These are phyloP conservation scores for Sesia apiformis DNA, from an alignment of 2,888 invertebrate species.

Conservation along the genomic window DNA sequence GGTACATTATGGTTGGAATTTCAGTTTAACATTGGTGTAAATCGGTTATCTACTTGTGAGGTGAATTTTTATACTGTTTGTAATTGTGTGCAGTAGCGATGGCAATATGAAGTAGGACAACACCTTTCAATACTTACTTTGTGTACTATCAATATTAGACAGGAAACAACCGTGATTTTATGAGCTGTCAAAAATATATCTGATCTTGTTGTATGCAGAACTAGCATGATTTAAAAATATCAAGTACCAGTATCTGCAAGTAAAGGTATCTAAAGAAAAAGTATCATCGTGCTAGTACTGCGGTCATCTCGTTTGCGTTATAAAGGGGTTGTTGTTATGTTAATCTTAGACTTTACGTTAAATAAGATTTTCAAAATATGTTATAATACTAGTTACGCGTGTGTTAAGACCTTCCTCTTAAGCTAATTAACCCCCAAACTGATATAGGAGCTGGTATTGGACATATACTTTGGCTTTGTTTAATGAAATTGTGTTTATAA, in stretches of 20 bases:
- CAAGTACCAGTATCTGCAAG: neutral
- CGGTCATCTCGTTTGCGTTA: constrained; percentile 45
- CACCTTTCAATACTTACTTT: neutral
- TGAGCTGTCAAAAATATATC: too few species aligned
- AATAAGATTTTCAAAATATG: constrained; percentile 60
- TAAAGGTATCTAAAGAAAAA: neutral
- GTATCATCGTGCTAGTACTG: constrained; percentile 14
- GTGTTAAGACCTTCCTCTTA: constrained; percentile 58
- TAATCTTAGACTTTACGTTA: constrained; percentile 57
- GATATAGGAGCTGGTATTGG: constrained; percentile 55
- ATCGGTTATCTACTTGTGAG: constrained; percentile 21
- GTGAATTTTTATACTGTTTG: constrained; percentile 36
- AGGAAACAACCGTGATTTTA: too few species aligned
- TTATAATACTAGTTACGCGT: constrained; percentile 53
- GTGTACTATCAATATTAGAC: too few species aligned
- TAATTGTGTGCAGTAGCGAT: constrained; percentile 24
- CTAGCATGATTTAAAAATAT: neutral
- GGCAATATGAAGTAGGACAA: constrained; percentile 16
- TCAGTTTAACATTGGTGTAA: constrained; percentile 8
- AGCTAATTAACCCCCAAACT: constrained; percentile 56
- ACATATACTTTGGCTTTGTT: constrained; percentile 65
- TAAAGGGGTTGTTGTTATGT: constrained; percentile 65
- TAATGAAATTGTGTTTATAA: constrained; percentile 69
- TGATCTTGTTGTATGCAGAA: neutral
- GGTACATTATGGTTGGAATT: neutral